Evolutionary conservation across 2,888 invertebrate genomes (phyloP), one percentile per base, ranked within the genome.

Genomic region (Cerastoderma edule): DNA sequence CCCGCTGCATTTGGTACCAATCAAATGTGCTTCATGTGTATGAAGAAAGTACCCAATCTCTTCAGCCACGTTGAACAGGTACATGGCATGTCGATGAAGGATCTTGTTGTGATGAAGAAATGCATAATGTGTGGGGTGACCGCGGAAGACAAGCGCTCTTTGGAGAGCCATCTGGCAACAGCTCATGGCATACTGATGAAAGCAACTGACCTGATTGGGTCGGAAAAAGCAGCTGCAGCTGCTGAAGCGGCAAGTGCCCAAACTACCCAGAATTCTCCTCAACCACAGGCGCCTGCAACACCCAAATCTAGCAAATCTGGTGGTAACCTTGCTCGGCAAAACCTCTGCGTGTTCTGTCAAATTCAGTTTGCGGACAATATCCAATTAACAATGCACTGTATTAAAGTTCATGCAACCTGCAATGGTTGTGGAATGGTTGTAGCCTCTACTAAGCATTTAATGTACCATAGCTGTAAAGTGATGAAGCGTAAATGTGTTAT

Each of bases 341-440:
- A 89, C 63, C 84, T 87, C 35, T 90, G 90, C 80, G 89, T 89
- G 5, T 84, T 90, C 76, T 90, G 90, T 76, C 87, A 88, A 56
- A 82, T 88, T 27, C 88, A 87, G 54, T 90, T 89, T 80, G 80
- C 83, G 1, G 88, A 89, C 70, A 90, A 90, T 67, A 89, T 87
- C n/a, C 88, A 89, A 63, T 76, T 90, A 33, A 89, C 89, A 5
- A 78, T 88, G 39, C 90, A 90, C 71, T 90, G 90, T 73, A 85
- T 89, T 64, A 80, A 86, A 35, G 85, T 85, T 39, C 90, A 90
- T 80, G 87, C 89, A 19, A 89, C 88, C 0, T 90, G 90, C 67
- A 87, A 83, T 75, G 86, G 86, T 30, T 90, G 90, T 82, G 90
- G 90, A 13, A 89, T 90, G 88, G 89, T 90, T 13, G 89, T 90